Conservation (phyloP, 1,140 invertebrate genomes). For the Achroia grisella region DNA sequence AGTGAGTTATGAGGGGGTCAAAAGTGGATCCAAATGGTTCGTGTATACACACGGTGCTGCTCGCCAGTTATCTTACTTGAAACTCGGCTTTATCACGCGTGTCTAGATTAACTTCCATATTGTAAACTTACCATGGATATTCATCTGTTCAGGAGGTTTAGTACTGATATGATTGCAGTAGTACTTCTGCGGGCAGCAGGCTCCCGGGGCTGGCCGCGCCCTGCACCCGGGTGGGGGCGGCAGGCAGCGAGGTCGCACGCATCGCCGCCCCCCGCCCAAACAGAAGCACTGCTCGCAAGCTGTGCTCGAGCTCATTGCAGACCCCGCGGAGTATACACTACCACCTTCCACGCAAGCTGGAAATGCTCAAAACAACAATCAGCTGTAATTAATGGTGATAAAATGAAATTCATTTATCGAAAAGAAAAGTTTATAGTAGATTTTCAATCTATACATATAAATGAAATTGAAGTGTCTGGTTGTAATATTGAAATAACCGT, state of each 20-base stretch:
- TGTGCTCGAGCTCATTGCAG: slow-evolving; percentile 85
- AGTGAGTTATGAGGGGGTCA: too few species aligned
- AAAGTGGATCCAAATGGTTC: too few species aligned
- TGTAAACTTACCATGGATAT: slow-evolving; percentile 28
- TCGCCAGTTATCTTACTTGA: too few species aligned
- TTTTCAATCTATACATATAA: too few species aligned
- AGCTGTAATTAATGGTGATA: slow-evolving; percentile 10
- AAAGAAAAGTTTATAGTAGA: too few species aligned
- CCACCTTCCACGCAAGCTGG: slow-evolving; percentile 84
- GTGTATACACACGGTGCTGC: too few species aligned
- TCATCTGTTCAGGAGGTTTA: slow-evolving; percentile 17
- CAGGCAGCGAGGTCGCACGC: slow-evolving; percentile 87
- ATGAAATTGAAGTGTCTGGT: too few species aligned
- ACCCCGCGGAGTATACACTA: slow-evolving; percentile 86
- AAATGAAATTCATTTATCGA: too few species aligned
- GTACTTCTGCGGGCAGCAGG: slow-evolving; percentile 90
- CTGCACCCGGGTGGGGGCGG: slow-evolving; percentile 84
- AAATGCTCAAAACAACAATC: slow-evolving; percentile 27
- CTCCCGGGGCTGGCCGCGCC: slow-evolving; percentile 78
- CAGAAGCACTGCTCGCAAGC: slow-evolving; percentile 93
- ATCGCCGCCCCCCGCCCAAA: slow-evolving; percentile 82
- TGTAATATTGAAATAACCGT: too few species aligned
- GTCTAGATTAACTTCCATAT: too few species aligned
- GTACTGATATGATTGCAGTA: slow-evolving; percentile 78
- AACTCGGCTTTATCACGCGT: too few species aligned